phyloP scores from a whole-genome alignment of 2,113 vertebrate genomes.

The Gambusia holbrooki region DNA sequence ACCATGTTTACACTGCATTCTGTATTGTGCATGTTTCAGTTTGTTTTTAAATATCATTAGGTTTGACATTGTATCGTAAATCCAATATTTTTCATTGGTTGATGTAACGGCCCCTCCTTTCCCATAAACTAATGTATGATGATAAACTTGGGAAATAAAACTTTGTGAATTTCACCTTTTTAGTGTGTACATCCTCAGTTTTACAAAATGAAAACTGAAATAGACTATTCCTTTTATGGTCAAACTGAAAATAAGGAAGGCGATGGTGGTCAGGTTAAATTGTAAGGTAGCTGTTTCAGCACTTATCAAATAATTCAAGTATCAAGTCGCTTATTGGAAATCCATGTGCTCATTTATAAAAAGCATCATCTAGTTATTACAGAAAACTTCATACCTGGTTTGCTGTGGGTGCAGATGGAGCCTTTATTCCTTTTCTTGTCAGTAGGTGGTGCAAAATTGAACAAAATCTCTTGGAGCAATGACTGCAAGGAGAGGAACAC shows the following conservation, averaged over 20 bases:
- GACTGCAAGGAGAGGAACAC: too few species aligned
- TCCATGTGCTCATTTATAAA: too few species aligned
- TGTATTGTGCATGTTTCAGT: slow-evolving; percentile 65
- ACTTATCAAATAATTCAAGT: too few species aligned
- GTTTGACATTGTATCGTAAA: slow-evolving; percentile 68
- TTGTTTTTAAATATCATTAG: slow-evolving; percentile 61
- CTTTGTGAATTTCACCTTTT: slow-evolving; percentile 65
- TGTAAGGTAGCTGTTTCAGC: too few species aligned
- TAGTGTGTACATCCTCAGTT: background rate
- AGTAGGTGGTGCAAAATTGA: slow-evolving; percentile 27
- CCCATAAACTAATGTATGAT: slow-evolving; percentile 49
- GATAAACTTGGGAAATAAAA: slow-evolving; percentile 72
- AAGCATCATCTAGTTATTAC: too few species aligned
- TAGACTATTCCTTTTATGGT: background rate
- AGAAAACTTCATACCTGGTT: too few species aligned
- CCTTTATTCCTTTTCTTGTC: background rate
- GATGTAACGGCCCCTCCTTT: slow-evolving; percentile 46
- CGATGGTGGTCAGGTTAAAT: too few species aligned
- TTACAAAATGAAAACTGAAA: background rate
- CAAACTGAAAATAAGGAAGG: too few species aligned
- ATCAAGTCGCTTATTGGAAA: too few species aligned
- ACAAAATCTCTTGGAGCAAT: background rate
- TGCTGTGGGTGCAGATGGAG: too few species aligned
- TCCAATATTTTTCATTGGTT: slow-evolving; percentile 58
- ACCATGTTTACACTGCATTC: slow-evolving; percentile 53